Percentiles rank a stretch among this genome's conserved stretches.
Conservation (phyloP, 2,888 invertebrate species). For the Clanis bilineata region DNA sequence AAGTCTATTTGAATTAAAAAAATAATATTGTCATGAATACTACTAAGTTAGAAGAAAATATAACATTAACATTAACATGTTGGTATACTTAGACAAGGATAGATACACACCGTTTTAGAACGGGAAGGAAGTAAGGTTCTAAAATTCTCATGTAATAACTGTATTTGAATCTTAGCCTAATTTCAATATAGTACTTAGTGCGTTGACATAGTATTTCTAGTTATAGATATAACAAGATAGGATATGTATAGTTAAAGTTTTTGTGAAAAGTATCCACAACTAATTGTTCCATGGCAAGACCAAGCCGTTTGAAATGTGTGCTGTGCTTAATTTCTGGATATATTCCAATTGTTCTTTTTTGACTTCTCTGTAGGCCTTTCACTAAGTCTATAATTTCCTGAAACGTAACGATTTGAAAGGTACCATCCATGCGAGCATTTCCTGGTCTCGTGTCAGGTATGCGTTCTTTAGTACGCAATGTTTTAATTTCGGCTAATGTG, state of each 20-base stretch:
- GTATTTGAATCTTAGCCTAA: no score
- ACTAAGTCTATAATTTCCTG: constrained; percentile 70
- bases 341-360: constrained; percentile 60
- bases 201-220: no score
- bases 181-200: no score
- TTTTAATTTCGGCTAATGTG: constrained; percentile 67
- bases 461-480: constrained; percentile 58
- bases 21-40: no score
- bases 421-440: constrained; percentile 61
- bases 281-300: constrained; percentile 58
- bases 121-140: no score
- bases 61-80: no score
- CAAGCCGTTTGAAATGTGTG: constrained; percentile 56
- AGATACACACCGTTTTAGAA: no score
- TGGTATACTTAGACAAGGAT: no score
- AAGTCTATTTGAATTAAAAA: no score
- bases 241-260: constrained; percentile 59
- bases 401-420: constrained; percentile 61
- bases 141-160: no score
- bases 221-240: constrained; percentile 63
- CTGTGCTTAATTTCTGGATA: constrained; percentile 73
- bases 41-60: no score
- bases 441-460: constrained; percentile 62
- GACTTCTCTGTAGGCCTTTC: constrained; percentile 58
- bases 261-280: constrained; percentile 56